These are phyloP conservation scores for Morinoia aosen DNA, from an alignment of 2,888 invertebrate genomes.

Conservation along the genomic window DNA sequence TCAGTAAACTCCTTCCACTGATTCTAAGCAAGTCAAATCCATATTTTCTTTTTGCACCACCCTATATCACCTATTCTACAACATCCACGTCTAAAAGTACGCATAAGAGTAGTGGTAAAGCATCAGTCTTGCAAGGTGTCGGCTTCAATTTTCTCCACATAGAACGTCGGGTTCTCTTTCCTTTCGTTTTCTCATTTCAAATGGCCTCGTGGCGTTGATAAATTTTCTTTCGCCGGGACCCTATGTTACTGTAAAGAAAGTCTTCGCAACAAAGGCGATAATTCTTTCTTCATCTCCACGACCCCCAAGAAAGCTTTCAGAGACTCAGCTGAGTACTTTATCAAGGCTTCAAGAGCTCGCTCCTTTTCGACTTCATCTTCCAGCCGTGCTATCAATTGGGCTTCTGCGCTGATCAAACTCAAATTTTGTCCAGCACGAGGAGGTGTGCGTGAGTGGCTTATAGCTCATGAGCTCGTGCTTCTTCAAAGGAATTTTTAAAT, in stretches of 20 bases:
- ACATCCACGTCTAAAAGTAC: background rate
- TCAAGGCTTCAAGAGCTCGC: conserved; percentile 10
- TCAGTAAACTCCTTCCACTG: too few relatives aligned
- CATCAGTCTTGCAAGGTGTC: background rate
- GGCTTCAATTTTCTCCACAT: background rate
- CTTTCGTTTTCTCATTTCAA: background rate
- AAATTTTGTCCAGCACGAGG: background rate
- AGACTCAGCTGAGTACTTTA: background rate
- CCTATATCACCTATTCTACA: background rate
- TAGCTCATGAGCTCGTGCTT: background rate
- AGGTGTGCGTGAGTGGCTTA: background rate
- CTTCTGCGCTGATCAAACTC: background rate
- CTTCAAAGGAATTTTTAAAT: background rate
- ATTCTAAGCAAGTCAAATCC: too few relatives aligned
- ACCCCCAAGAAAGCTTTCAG: conserved; percentile 19
- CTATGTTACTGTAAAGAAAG: conserved; percentile 21
- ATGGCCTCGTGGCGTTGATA: conserved; percentile 15
- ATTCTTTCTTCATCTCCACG: conserved; percentile 22
- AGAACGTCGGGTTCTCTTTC: background rate
- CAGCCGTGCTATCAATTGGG: background rate
- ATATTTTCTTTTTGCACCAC: background rate
- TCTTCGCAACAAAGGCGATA: conserved; percentile 30
- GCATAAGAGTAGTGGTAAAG: background rate
- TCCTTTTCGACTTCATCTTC: conserved; percentile 6
- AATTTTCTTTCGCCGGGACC: conserved; percentile 7